Conservation (phyloP, 2,113 vertebrate genomes). For the Pycnonotus jocosus region DNA sequence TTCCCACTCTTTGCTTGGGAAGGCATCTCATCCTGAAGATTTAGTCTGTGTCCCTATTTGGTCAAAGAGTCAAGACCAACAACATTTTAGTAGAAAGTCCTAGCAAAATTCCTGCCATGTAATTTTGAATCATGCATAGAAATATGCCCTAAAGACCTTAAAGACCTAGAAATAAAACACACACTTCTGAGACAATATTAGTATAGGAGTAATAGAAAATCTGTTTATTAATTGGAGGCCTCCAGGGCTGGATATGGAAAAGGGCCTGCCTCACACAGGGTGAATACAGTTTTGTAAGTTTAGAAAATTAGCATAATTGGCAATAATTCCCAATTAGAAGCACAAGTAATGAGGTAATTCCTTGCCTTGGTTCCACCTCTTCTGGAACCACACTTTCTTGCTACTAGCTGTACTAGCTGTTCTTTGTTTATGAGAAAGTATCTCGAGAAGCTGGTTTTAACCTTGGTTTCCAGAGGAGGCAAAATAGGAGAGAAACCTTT, state of each 20-base stretch:
- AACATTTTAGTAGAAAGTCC: neutral
- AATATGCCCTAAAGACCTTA: neutral
- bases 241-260: neutral
- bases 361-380: neutral
- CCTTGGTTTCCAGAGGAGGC: neutral
- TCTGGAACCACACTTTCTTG: neutral
- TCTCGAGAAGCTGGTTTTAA: neutral
- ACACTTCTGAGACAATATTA: neutral
- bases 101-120: neutral
- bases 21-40: neutral
- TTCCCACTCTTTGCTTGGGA: neutral
- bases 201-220: neutral
- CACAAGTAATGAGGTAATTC: neutral
- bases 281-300: neutral
- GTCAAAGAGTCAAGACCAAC: neutral
- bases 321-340: neutral
- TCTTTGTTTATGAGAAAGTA: neutral
- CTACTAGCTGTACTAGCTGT: neutral
- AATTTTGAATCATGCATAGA: neutral
- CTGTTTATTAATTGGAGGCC: neutral
- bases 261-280: neutral
- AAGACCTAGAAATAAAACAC: neutral
- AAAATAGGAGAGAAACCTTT: neutral
- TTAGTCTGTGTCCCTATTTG: neutral
- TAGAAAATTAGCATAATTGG: neutral